Percentiles rank a stretch among this genome's conserved stretches.
Conservation (phyloP, 2,797 vertebrate genomes). For the Ceyx erithaca region DNA sequence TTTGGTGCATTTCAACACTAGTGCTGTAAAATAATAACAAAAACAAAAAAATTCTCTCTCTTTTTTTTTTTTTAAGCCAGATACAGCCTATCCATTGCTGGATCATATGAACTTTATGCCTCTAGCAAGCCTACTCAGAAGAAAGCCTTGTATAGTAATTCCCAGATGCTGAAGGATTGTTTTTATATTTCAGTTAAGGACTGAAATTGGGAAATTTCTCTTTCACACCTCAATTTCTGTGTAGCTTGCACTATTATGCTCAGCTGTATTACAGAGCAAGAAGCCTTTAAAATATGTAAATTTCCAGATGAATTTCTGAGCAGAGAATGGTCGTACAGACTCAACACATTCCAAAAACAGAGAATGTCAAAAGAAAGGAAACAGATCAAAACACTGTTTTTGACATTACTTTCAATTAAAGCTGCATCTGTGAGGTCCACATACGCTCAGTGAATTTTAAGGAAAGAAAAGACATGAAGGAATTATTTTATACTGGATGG, state of each 20-base stretch:
- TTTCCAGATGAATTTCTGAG: conserved; percentile 62
- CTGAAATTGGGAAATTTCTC: conserved; percentile 59
- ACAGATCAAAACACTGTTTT: conserved; percentile 67
- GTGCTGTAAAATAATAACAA: not conserved
- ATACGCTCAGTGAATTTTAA: conserved; percentile 63
- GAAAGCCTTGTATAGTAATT: conserved; percentile 38
- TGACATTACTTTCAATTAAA: conserved; percentile 75
- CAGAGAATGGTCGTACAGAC: conserved; percentile 53
- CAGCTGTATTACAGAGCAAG: conserved; percentile 57
- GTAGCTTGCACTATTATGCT: conserved; percentile 55
- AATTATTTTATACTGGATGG: conserved; percentile 52
- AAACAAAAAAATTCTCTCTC: not conserved
- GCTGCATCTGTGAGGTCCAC: conserved; percentile 69
- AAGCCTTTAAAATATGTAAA: conserved; percentile 64
- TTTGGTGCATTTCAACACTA: not conserved
- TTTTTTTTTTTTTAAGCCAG: not conserved
- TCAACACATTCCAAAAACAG: conserved; percentile 61
- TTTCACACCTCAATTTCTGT: conserved; percentile 61
- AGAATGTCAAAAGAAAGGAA: conserved; percentile 66
- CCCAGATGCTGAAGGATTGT: conserved; percentile 50
- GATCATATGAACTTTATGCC: conserved; percentile 32
- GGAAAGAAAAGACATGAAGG: conserved; percentile 45
- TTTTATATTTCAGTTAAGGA: conserved; percentile 61
- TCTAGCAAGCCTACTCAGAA: conserved; percentile 35
- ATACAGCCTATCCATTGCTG: not conserved